Evolutionary conservation across 2,797 vertebrate species (phyloP).

Genomic region (Borostomias antarcticus): DNA sequence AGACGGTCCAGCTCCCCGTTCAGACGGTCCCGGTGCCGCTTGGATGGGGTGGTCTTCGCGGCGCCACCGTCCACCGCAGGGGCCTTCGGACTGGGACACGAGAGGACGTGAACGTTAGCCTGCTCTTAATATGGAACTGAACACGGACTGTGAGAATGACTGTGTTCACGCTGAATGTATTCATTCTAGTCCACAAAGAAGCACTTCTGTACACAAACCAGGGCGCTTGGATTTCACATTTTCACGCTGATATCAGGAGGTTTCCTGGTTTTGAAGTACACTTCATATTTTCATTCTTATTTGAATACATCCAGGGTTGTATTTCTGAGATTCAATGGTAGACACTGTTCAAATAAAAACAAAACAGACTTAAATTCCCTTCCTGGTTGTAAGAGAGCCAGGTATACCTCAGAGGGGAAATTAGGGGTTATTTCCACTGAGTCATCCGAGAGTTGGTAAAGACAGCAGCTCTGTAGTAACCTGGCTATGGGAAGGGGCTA

Average conservation of each 20-base stretch:
- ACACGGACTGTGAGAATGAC: background rate
- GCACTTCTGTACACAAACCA: background rate
- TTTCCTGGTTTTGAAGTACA: constrained; percentile 6
- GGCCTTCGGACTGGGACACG: constrained; percentile 30
- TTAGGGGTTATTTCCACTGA: too few species aligned
- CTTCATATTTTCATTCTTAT: too few species aligned
- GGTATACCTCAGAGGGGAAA: too few species aligned
- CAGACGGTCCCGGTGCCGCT: constrained; percentile 88
- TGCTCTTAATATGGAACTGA: background rate
- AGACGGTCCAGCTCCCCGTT: constrained; percentile 87
- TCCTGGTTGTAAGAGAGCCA: constrained; percentile 10
- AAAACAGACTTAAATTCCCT: background rate
- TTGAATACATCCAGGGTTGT: too few species aligned
- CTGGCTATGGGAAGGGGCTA: background rate
- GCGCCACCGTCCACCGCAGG: background rate
- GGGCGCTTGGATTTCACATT: too few species aligned
- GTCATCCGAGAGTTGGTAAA: background rate
- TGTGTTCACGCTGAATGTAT: too few species aligned
- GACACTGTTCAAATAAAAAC: constrained; percentile 24
- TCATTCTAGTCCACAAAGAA: background rate
- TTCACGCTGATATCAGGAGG: constrained; percentile 6
- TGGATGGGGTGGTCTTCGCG: constrained; percentile 86
- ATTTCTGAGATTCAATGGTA: constrained; percentile 12
- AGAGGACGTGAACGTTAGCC: background rate
- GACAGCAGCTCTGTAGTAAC: background rate